Evolutionary conservation across 2,888 invertebrate genomes (phyloP), one percentile per base, ranked within the genome.

Genomic region (Maniola hyperantus): DNA sequence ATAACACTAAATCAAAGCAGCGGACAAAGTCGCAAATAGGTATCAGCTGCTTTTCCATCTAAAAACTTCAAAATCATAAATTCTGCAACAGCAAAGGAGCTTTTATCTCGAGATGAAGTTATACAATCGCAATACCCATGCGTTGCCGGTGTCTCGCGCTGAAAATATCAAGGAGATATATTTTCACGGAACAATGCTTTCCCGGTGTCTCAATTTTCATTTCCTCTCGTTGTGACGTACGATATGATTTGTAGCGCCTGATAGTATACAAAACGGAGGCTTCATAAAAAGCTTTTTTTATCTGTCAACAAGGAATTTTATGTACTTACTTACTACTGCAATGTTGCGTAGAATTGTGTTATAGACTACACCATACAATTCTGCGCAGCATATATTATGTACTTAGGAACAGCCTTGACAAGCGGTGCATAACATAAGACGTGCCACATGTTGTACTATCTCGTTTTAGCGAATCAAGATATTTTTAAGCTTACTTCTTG

Each of bases 141-240:
- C 85, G 84, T 83, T 84, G 84, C 78, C 85, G 83, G 81, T 84
- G 88, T 84, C 84, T 84, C 84, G 84, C 83, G 83, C 83, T 80
- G 82, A 83, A 84, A 90, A 90, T 88, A 90, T 88, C 88, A 88
- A 88, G 87, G 85, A 90, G 87, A 89, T 90, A 89, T 89, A 90
- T 89, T 89, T 89, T 87, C 87, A 89, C 88, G 87, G 90, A 90
- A 91, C 90, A 91, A 91, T 91, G 89, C 85, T 53, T 53, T 62
- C 86, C 84, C 86, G 89, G 89, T 90, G 89, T 90, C 91, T 91
- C 89, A 91, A 91, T 91, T 91, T 90, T 89, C 89, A 89, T 91
- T 89, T 88, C 89, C 62, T 13, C 88, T 88, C 83, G 81, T 85
- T 81, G 87, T 86, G 85, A 87, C 88, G 88, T 88, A 88, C 88